Percentiles rank a stretch among this genome's conserved stretches.
Conservation (phyloP, 2,888 invertebrate species). For the Megastigmus dorsalis region DNA sequence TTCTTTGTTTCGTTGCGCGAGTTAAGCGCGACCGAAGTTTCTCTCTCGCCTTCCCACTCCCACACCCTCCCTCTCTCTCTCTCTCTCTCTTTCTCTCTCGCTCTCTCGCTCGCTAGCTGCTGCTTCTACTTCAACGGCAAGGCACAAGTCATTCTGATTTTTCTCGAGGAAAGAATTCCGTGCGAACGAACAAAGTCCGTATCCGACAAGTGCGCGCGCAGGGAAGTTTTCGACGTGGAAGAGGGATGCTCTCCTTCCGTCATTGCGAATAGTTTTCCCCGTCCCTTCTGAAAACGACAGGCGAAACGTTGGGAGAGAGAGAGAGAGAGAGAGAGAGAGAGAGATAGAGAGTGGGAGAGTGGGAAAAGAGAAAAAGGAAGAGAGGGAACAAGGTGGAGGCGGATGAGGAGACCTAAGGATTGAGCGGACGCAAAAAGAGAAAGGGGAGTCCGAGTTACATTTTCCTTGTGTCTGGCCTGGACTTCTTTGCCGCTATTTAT, state of each 20-base stretch:
- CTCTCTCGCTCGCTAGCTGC: background rate
- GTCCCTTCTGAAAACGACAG: conserved; percentile 51
- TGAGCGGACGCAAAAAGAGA: background rate
- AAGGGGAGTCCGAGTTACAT: conserved; percentile 46
- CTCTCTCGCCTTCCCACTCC: background rate
- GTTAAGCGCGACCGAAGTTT: background rate
- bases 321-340: conserved; percentile 2
- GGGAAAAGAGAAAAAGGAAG: conserved; percentile 13
- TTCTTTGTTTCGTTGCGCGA: conserved; percentile 43
- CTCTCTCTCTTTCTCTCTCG: conserved; percentile 6
- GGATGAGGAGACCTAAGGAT: background rate
- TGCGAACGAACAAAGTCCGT: conserved; percentile 47
- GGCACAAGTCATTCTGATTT: conserved; percentile 50
- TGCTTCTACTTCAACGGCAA: too few species aligned
- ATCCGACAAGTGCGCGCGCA: conserved; percentile 40
- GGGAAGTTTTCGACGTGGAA: conserved; percentile 44
- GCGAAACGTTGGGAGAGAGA: conserved; percentile 19
- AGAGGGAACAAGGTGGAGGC: background rate
- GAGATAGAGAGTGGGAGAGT: conserved; percentile 9
- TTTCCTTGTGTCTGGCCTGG: conserved; percentile 40
- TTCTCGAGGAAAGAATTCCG: conserved; percentile 46
- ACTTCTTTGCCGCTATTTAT: conserved; percentile 20
- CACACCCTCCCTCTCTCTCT: conserved; percentile 1
- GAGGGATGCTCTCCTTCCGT: conserved; percentile 50
- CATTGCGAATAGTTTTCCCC: conserved; percentile 50